These are phyloP conservation scores for Hemicentrotus pulcherrimus DNA, from an alignment of 35 echinoderm and acorn worm genomes.

Conservation along the genomic window DNA sequence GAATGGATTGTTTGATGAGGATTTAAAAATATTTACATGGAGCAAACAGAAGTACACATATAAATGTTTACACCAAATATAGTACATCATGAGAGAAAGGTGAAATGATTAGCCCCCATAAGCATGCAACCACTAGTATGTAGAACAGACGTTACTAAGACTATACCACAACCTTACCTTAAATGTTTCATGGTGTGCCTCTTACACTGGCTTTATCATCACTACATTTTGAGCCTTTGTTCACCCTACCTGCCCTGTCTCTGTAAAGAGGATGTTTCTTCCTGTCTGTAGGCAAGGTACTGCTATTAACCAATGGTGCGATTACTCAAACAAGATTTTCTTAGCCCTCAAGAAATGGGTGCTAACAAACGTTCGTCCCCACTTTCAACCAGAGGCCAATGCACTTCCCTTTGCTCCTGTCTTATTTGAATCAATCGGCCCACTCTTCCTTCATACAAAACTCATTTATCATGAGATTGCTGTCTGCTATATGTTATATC, in stretches of 20 bases:
- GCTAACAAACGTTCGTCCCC: not conserved
- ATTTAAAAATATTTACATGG: too few species aligned
- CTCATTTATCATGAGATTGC: constrained; percentile 1
- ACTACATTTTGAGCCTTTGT: not conserved
- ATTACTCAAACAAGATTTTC: not conserved
- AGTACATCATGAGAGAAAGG: too few species aligned
- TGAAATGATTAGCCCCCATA: too few species aligned
- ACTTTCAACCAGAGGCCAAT: not conserved
- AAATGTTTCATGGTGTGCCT: too few species aligned
- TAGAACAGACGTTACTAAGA: too few species aligned
- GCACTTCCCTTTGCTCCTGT: not conserved
- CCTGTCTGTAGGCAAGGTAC: not conserved
- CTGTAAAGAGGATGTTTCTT: not conserved
- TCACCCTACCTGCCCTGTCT: not conserved
- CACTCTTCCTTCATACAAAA: constrained; percentile 10
- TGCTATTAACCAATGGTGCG: not conserved
- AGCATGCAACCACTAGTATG: too few species aligned
- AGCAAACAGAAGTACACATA: too few species aligned
- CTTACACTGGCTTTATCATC: too few species aligned
- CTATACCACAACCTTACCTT: too few species aligned
- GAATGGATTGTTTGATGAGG: too few species aligned
- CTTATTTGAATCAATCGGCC: not conserved
- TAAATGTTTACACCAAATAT: too few species aligned
- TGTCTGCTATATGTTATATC: not conserved
- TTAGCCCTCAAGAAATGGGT: constrained; percentile 1